phyloP scores from a whole-genome alignment of 2,113 vertebrate species.

The Suricata suricatta region DNA sequence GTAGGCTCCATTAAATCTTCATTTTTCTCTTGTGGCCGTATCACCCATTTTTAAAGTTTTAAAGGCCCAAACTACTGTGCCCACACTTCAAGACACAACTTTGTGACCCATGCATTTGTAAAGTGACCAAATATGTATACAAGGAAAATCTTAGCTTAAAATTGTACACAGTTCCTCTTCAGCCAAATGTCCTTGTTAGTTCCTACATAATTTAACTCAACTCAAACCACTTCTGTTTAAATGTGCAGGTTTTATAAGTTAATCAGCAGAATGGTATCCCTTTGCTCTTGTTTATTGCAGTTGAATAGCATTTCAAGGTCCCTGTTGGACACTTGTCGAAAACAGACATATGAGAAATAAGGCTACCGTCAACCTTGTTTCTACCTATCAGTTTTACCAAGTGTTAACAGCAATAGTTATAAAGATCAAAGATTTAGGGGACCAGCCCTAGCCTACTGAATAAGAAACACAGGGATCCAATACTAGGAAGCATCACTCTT shows the following conservation, averaged over 20 bases:
- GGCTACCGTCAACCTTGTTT: not conserved
- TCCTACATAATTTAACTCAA: not conserved
- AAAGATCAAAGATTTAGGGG: not conserved
- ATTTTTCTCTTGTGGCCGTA: not conserved
- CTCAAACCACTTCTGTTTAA: not conserved
- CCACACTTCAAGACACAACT: not conserved
- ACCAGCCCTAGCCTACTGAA: not conserved
- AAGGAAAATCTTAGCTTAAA: not conserved
- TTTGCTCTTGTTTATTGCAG: not conserved
- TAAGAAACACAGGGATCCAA: not conserved
- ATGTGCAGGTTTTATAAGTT: not conserved
- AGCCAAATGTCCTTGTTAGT: not conserved
- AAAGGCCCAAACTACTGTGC: not conserved
- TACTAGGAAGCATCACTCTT: not conserved
- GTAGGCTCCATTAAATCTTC: not conserved
- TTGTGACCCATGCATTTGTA: not conserved
- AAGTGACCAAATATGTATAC: not conserved
- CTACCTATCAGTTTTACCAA: not conserved
- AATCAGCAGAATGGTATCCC: not conserved
- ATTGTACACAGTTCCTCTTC: not conserved
- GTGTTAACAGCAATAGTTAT: not conserved
- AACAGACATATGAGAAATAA: constrained; percentile 13
- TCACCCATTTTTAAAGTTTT: not conserved
- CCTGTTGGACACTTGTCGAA: not conserved
- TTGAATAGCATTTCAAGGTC: constrained; percentile 4